Base-by-base conservation (phyloP, 1,140 invertebrate species). In the Camponotus floridanus region DNA sequence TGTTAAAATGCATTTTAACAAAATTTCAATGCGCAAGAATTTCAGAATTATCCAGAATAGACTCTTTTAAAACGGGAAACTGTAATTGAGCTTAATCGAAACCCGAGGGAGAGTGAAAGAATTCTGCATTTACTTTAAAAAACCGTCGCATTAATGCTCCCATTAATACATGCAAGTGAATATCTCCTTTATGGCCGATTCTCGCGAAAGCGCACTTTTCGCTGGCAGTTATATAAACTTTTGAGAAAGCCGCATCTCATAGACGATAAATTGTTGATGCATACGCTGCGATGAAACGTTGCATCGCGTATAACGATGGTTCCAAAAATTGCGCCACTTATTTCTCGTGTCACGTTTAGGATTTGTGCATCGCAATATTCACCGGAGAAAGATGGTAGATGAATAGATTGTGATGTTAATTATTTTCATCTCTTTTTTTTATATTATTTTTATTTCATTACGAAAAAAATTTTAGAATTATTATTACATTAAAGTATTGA, bases 81-180 rank as follows among this genome's bases (percentile, higher is more conserved):
- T 88, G 87, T 39, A 4, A 57, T 76, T 71, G 21, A 18, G 87
- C 55, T 84, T 84, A 76, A 76, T 88, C 45, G 62, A 83, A 39
- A 31, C 11, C 6, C 13, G 26, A 45, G 55, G 11, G 13, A 67
- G 18, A 51, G 45, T 2, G n/a, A 61, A 51, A 31, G 31, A 33
- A 11, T 59, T 6, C 36, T 59, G 45, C 8, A n/a, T 64, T 59
- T 42, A 51, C n/a, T 26, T 67, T 64, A 18, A 48, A 74, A 85
- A 62, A 81, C 55, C 15, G 26, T 51, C 51, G n/a, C 26, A 76
- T 88, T 88, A 85, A 88, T 26, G 26, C 81, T 61, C 36, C 76
- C 45, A 76, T 87, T 80, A 85, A 76, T 51, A 21, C 36, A 33
- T 11, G 13, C 57, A 15, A 39, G 21, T 45, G 21, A 57, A 61